Percentiles rank a stretch among this genome's conserved stretches.
Evolutionary conservation across 2,888 invertebrate species (phyloP).

Genomic region (Lithosia quadra): DNA sequence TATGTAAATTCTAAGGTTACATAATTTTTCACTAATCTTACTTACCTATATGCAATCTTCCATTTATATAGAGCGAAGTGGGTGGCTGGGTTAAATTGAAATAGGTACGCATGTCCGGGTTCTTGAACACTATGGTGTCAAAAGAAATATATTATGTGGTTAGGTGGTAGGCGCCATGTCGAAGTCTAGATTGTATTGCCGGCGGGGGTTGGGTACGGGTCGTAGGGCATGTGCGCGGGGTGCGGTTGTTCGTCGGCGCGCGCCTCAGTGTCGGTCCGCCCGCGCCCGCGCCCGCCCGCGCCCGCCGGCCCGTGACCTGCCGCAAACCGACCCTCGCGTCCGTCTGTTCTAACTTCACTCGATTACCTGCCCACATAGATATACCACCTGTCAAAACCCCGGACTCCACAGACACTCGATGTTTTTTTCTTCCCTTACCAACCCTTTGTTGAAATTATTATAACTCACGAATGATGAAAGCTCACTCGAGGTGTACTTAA

Average conservation of each 20-base stretch:
- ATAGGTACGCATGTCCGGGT: slow-evolving; percentile 32
- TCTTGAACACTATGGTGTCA: slow-evolving; percentile 30
- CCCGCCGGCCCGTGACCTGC: slow-evolving; percentile 77
- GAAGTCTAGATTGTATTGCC: slow-evolving; percentile 68
- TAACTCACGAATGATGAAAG: slow-evolving; percentile 42
- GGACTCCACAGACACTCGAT: slow-evolving; percentile 38
- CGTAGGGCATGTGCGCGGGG: slow-evolving; percentile 52
- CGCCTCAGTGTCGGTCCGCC: slow-evolving; percentile 84
- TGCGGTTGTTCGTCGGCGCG: slow-evolving; percentile 77
- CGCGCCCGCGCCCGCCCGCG: slow-evolving; percentile 84
- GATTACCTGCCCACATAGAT: slow-evolving; percentile 65
- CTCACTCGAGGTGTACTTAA: slow-evolving; percentile 34
- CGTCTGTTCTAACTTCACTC: slow-evolving; percentile 76
- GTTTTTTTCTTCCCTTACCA: slow-evolving; percentile 29
- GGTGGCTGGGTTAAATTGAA: slow-evolving; percentile 34
- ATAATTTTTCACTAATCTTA: neutral
- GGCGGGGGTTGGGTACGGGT: slow-evolving; percentile 55
- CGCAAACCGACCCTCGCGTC: slow-evolving; percentile 71
- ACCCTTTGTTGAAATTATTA: slow-evolving; percentile 31
- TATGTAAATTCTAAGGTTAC: neutral
- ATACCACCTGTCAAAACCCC: slow-evolving; percentile 68
- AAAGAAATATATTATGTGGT: slow-evolving; percentile 31
- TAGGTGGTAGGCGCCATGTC: slow-evolving; percentile 52
- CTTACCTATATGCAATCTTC: neutral
- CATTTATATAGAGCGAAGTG: slow-evolving; percentile 16